Base-by-base conservation (phyloP, 2,797 vertebrate genomes). In the Mus minutoides region DNA sequence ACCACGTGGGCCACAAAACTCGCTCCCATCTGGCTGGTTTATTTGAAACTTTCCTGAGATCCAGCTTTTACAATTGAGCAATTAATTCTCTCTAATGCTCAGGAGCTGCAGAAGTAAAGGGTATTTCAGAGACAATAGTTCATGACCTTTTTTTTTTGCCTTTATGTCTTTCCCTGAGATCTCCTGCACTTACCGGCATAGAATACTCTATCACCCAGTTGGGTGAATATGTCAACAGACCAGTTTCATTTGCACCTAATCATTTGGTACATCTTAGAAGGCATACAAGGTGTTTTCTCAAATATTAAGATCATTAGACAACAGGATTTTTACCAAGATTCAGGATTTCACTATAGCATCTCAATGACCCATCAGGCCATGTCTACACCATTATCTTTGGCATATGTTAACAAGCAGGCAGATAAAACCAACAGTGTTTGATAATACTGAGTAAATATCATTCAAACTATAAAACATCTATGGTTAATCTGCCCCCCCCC, bases 191-290 rank as follows among this genome's bases (percentile, higher is more conserved):
- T 19, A 64, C 67, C 21, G 26, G 87, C 49, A 64, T 67, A 94
- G 67, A 93, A 94, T 92, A 88, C 94, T 76, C 76, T 85, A 52
- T 29, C 91, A 95, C 96, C 88, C 91, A 92, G 69, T 54, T 84
- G 78, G 43, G 93, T 92, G 34, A 0, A 19, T 79, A 94, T 64
- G 54, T 96, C 88, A 88, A 83, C 94, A 94, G 94, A 79, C 73
- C 26, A 17, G 83, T 88, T 96, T 96, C 83, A 75, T 97, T 95
- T 31, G 8, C 87, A 84, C 94, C 58, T 21, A 96, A 96, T 95
- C 94, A 56, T 88, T 73, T 92, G 2, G 0, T 24, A 1, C 85
- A 88, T 90, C 1, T 2, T 83, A 86, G 10, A 92, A 77, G 67
- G 84, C 8, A 11, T 71, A 64, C 37, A 78, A n/a, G 79, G 69